Evolutionary conservation across 2,888 invertebrate species (phyloP).

Genomic region (Amphipoea oculea): DNA sequence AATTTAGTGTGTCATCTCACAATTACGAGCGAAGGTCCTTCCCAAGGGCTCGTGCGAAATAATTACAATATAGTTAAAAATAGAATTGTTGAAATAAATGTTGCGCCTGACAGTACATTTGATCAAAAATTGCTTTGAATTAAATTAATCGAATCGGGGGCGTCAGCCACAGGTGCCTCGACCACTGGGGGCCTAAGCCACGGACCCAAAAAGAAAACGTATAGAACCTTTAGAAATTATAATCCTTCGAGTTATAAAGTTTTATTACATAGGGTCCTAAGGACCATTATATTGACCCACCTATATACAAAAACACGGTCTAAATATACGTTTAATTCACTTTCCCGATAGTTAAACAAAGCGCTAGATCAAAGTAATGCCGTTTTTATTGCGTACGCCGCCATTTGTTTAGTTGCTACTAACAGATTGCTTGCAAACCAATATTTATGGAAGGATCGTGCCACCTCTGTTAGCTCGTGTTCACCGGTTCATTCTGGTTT

Average conservation of each 20-base stretch:
- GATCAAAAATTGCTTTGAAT: too few species aligned
- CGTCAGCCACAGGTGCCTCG: too few species aligned
- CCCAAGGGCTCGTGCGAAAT: too few species aligned
- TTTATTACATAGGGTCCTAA: neutral
- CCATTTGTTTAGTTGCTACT: conserved; percentile 64
- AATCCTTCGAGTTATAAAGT: neutral
- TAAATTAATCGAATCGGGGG: too few species aligned
- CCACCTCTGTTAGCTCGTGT: conserved; percentile 23
- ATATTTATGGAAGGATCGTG: conserved; percentile 66
- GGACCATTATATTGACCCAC: neutral
- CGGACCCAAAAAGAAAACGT: too few species aligned
- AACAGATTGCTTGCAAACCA: conserved; percentile 67
- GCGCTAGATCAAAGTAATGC: conserved; percentile 60
- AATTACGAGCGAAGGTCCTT: too few species aligned
- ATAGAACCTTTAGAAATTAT: neutral
- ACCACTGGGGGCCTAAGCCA: too few species aligned
- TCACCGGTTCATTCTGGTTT: conserved; percentile 32
- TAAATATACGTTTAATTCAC: conserved; percentile 50
- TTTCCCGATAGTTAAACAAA: conserved; percentile 40
- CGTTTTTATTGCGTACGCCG: conserved; percentile 65
- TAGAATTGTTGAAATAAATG: too few species aligned
- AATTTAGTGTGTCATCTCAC: too few species aligned
- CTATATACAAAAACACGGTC: conserved; percentile 6
- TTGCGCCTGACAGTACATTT: too few species aligned
- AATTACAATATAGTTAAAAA: too few species aligned